These are phyloP conservation scores for Orthochromis malagaraziensis DNA, from an alignment of 2,113 vertebrate genomes.

Conservation along the genomic window DNA sequence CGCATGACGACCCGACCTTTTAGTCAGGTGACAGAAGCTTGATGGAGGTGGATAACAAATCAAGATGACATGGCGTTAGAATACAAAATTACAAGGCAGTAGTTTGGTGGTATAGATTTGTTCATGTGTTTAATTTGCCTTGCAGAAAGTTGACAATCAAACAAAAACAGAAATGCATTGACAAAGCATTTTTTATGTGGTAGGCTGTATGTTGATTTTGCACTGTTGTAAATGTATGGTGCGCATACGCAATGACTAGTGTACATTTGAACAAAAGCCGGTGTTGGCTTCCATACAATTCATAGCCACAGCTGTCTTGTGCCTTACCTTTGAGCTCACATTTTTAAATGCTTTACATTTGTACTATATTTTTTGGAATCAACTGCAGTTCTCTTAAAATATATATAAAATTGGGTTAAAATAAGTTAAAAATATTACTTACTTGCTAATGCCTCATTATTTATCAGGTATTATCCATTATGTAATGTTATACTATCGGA, in stretches of 20 bases:
- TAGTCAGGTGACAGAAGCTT: conserved; percentile 39
- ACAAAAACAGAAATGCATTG: neutral
- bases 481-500: neutral
- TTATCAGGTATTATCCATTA: neutral
- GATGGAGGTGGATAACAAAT: conserved; percentile 24
- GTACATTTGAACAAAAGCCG: neutral
- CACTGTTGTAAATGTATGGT: neutral
- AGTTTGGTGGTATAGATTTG: neutral
- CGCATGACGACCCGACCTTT: conserved; percentile 35
- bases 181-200: neutral
- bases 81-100: neutral
- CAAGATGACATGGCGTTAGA: neutral
- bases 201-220: neutral
- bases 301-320: neutral
- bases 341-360: neutral
- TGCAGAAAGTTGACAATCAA: neutral
- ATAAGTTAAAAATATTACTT: neutral
- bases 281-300: neutral
- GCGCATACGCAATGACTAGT: neutral
- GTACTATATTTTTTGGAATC: neutral
- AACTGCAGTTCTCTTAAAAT: neutral
- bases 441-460: neutral
- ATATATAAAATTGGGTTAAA: neutral
- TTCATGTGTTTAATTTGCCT: neutral
- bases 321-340: neutral